Base-by-base conservation (phyloP, 2,797 vertebrate species). In the Premnoplex brunnescens region DNA sequence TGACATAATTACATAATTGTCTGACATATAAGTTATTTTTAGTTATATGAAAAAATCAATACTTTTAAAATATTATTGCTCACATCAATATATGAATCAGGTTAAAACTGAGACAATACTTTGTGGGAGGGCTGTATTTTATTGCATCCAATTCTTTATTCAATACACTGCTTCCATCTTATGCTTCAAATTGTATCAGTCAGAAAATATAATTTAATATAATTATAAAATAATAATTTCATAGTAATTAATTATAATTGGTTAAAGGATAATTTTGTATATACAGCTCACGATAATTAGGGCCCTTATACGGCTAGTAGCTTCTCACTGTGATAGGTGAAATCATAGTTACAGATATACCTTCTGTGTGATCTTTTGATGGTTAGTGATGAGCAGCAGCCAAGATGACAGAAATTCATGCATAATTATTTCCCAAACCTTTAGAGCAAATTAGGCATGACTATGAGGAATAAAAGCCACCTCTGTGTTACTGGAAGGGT, bases 351-450 rank as follows among this genome's bases (percentile, higher is more conserved):
- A 48, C 43, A 73, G 71, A 64, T 68, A 39, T 7, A 75, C 54
- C 39, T 39, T 83, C 58, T 51, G 21, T 20, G 41, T 62, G 51
- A 44, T 90, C 73, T 93, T 88, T 76, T 73, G 85, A 56, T 44
- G 44, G 36, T 69, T 81, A 62, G 9, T 49, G 69, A 71, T 62
- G 8, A 92, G 44, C 59, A 79, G 32, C 39, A 63, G 32, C 36
- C 26, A 78, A 55, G 34, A 16, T 41, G 83, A 69, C 55, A 75
- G 66, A 86, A 81, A 93, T 51, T 75, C 3, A 34, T 4, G 1
- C 32, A 63, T 63, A 76, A 94, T 73, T 91, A 79, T 92, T 93
- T 95, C 68, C 56, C 32, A 91, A 73, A 62, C 22, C 51, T 93
- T 88, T 86, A 79, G 78, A 87, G 14, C 66, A 94, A 93, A 90